Evolutionary conservation across 2,113 vertebrate genomes (phyloP).

Genomic region (Cichladusa arquata): DNA sequence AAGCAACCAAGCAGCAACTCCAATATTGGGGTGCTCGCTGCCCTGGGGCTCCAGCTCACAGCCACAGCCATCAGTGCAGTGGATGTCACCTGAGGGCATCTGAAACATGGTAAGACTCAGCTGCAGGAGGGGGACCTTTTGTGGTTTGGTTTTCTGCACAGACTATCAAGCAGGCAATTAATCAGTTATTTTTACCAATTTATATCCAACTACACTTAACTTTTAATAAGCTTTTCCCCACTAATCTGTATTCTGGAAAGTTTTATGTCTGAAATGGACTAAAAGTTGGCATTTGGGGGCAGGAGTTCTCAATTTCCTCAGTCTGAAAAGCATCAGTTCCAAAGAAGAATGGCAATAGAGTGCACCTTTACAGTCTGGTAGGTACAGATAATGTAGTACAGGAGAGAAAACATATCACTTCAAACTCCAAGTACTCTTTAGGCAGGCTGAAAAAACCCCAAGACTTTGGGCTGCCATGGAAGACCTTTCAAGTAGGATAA

Average conservation of each 20-base stretch:
- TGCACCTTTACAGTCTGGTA: not conserved
- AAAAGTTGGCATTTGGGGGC: not conserved
- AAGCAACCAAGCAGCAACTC: not conserved
- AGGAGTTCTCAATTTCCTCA: not conserved
- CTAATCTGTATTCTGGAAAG: not conserved
- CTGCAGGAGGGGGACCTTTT: not conserved
- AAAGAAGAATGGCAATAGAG: not conserved
- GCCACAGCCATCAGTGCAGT: not conserved
- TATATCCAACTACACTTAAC: not conserved
- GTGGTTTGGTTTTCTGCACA: not conserved
- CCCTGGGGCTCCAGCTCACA: accelerated
- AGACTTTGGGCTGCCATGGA: not conserved
- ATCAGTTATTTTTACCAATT: not conserved
- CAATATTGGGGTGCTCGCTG: accelerated
- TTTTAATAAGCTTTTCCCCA: not conserved
- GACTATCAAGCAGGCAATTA: not conserved
- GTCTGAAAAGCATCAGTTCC: not conserved
- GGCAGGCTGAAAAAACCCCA: not conserved
- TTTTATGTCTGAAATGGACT: not conserved
- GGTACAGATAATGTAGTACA: not conserved
- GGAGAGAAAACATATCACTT: not conserved
- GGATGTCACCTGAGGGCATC: not conserved
- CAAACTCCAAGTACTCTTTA: not conserved
- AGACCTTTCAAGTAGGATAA: not conserved
- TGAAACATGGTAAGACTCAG: not conserved